A percentile compares a stretch with the other conserved stretches of the same genome.
phyloP scores from a whole-genome alignment of 2,113 vertebrate genomes.

The Eupsittula cactorum region DNA sequence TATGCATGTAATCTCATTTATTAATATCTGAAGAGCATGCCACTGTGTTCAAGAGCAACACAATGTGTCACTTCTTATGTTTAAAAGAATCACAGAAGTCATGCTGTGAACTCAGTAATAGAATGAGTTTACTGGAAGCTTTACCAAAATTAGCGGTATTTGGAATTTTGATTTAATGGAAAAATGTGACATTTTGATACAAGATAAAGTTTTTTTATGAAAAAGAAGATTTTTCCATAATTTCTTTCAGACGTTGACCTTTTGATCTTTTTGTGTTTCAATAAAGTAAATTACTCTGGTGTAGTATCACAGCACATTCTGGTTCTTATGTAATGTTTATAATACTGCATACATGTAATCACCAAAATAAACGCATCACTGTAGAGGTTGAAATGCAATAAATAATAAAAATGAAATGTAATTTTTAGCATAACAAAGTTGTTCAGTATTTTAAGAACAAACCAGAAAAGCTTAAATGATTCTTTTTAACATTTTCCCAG shows the following conservation, averaged over 20 bases:
- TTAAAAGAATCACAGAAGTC: not conserved
- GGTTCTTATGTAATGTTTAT: not conserved
- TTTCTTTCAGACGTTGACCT: not conserved
- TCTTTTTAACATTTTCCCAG: not conserved
- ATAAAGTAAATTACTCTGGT: not conserved
- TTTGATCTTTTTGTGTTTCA: not conserved
- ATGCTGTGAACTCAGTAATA: not conserved
- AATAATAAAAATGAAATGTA: not conserved
- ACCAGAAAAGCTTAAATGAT: not conserved
- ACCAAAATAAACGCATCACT: not conserved
- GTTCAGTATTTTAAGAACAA: not conserved
- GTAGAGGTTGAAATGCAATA: not conserved
- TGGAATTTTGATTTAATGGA: not conserved
- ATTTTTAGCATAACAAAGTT: not conserved
- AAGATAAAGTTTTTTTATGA: not conserved
- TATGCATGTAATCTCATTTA: not conserved
- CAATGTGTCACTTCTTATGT: not conserved
- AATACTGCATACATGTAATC: not conserved
- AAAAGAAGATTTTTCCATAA: not conserved
- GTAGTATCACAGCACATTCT: not conserved
- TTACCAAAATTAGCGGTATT: not conserved
- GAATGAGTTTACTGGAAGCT: not conserved
- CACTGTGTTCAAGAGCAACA: not conserved
- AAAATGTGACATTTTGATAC: not conserved
- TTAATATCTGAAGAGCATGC: not conserved